Evolutionary conservation across 2,888 invertebrate genomes (phyloP), one percentile per base, ranked within the genome.

Genomic region (Hanleya hanleyi): DNA sequence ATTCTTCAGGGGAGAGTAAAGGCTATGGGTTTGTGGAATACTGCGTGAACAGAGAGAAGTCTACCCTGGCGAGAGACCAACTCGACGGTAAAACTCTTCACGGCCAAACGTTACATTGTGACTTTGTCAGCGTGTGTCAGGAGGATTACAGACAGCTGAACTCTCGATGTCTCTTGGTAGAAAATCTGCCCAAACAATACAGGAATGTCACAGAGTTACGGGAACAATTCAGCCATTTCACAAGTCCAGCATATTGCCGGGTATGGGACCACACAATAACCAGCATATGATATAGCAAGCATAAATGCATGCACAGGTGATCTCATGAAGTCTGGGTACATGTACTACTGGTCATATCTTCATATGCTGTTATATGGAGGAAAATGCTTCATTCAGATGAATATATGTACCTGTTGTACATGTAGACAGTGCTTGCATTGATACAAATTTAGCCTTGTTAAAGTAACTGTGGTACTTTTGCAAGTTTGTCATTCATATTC

Each of bases 1-100:
- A 36, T 37, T 22, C 29, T 77, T 2, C 82, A 92, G 92, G 91
- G 70, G 88, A 90, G 47, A 92, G 91, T 84, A 92, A 92, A 83
- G 92, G 92, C 18, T 93, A 92, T 85, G 93, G 92, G 1, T 91
- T 93, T 84, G 92, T 92, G 35, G 92, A 92, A 80, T 93, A 91
- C 86, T 85, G 88, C 41, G 86, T 86, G 73, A 91, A 89, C 68
- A 91, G 91, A 77, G 92, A 92, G 77, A 88, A 90, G 67, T 91
- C 92, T 2, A 86, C 91, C 29, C 89, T 91, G 73, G 92, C 92
- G n/a, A 90, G 91, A 76, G 88, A 88, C 70, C 83, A 90, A 66
- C 73, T 92, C 67, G 92, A 92, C 75, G 91, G 91, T 69, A 87
- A 88, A 69, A 83, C 86, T 51, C 81, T 92, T 26, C 87, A 89